A percentile compares a stretch with the other conserved stretches of the same genome.
Conservation (phyloP, 2,888 invertebrate genomes). For the Esperia sulphurella region DNA sequence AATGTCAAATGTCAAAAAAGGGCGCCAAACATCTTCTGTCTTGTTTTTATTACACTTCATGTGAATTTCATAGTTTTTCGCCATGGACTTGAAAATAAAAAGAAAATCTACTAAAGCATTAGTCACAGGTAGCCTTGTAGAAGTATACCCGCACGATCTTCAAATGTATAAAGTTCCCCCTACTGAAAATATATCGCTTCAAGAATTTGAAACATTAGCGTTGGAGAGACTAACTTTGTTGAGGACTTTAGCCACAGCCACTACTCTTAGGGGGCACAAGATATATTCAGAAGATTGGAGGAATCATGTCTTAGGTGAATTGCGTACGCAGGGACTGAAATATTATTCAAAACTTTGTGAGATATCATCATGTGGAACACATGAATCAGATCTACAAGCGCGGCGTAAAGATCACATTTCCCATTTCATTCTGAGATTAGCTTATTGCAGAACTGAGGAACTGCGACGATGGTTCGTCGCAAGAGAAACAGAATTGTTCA, state of each 20-base stretch:
- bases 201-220: conserved; percentile 93
- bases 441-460: conserved; percentile 93
- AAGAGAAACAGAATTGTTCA: conserved; percentile 94
- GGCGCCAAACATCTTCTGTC: not conserved
- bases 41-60: not conserved
- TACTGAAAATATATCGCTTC: conserved; percentile 83
- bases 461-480: conserved; percentile 92
- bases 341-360: conserved; percentile 82
- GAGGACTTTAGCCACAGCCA: conserved; percentile 86
- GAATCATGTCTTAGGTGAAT: conserved; percentile 80
- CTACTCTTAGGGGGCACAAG: conserved; percentile 80
- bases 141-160: conserved; percentile 86
- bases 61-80: not conserved
- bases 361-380: conserved; percentile 71
- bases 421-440: conserved; percentile 94
- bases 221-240: conserved; percentile 90
- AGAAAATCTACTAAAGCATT: conserved; percentile 56
- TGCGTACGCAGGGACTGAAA: conserved; percentile 83
- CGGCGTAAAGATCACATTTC: conserved; percentile 92
- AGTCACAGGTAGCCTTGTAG: conserved; percentile 62
- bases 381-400: conserved; percentile 81
- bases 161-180: conserved; percentile 90
- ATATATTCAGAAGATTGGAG: conserved; percentile 84
- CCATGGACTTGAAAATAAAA: conserved; percentile 69
- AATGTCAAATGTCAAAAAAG: not conserved